phyloP scores from a whole-genome alignment of 1,140 invertebrate genomes.

The Colletes gigas region DNA sequence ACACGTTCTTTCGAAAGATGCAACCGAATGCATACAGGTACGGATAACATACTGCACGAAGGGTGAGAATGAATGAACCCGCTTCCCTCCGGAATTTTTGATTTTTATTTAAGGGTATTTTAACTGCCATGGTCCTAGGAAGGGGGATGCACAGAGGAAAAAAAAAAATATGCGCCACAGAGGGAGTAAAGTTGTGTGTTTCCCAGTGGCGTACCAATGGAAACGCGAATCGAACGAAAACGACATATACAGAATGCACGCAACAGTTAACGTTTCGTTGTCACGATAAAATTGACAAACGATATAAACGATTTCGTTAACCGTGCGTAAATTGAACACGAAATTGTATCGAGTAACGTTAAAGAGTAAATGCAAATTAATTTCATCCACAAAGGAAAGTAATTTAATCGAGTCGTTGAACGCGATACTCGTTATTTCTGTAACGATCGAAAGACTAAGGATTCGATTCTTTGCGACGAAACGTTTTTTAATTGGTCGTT shows the following conservation, averaged over 20 bases:
- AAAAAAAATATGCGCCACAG: conserved; percentile 30
- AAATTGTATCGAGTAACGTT: background rate
- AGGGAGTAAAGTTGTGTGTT: conserved; percentile 29
- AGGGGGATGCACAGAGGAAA: background rate
- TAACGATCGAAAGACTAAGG: background rate
- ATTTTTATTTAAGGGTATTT: conserved; percentile 26
- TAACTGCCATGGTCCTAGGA: conserved; percentile 5
- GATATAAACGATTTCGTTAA: background rate
- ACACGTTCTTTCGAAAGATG: background rate
- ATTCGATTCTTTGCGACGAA: background rate
- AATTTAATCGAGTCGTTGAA: background rate
- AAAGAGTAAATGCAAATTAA: background rate
- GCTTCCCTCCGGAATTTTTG: conserved; percentile 9
- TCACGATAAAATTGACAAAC: no score
- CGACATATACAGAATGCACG: background rate
- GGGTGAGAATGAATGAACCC: conserved; percentile 9
- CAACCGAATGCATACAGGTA: background rate
- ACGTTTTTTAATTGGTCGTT: background rate
- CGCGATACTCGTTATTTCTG: background rate
- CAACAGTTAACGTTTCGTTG: background rate
- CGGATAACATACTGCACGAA: background rate
- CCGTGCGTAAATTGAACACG: background rate
- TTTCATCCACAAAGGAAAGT: background rate
- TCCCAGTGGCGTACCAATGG: conserved; percentile 30
- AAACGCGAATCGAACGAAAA: background rate